phyloP scores from a whole-genome alignment of 1,140 invertebrate genomes.

The Drosophila nasuta region DNA sequence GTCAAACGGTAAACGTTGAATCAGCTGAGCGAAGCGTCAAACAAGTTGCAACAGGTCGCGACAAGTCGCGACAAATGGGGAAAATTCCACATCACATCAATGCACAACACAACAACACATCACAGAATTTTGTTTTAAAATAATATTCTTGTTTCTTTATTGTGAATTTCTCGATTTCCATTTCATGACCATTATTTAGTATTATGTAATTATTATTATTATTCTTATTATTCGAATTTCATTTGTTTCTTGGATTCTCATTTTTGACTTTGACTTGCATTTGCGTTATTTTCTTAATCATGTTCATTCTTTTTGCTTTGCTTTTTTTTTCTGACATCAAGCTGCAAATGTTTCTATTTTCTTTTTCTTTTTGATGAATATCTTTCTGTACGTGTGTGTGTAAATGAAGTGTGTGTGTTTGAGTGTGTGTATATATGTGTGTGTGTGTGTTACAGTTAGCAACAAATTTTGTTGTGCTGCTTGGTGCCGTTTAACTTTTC shows the following conservation, averaged over 20 bases:
- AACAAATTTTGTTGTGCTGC: too few species aligned
- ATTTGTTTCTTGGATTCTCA: neutral
- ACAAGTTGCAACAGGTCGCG: slow-evolving; percentile 1
- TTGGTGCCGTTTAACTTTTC: too few species aligned
- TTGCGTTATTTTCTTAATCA: slow-evolving; percentile 7
- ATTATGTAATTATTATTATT: slow-evolving; percentile 51
- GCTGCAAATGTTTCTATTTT: slow-evolving; percentile 9
- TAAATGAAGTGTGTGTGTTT: neutral
- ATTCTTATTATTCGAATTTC: slow-evolving; percentile 35
- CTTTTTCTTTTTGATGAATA: slow-evolving; percentile 11
- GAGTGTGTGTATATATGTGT: too few species aligned
- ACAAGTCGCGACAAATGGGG: slow-evolving; percentile 13
- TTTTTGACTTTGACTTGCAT: slow-evolving; percentile 19
- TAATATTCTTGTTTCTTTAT: slow-evolving; percentile 74
- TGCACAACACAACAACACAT: neutral
- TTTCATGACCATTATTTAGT: slow-evolving; percentile 38
- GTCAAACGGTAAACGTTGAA: slow-evolving; percentile 66
- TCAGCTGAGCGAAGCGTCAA: slow-evolving; percentile 46
- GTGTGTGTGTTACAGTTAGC: too few species aligned
- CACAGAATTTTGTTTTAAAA: slow-evolving; percentile 54
- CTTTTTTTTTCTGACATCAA: neutral
- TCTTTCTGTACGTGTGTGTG: slow-evolving; percentile 13
- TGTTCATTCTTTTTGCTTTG: slow-evolving; percentile 1
- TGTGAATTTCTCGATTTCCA: slow-evolving; percentile 60
- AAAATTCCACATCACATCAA: neutral